phyloP scores from a whole-genome alignment of 2,888 invertebrate species.

The Protonemura montana region DNA sequence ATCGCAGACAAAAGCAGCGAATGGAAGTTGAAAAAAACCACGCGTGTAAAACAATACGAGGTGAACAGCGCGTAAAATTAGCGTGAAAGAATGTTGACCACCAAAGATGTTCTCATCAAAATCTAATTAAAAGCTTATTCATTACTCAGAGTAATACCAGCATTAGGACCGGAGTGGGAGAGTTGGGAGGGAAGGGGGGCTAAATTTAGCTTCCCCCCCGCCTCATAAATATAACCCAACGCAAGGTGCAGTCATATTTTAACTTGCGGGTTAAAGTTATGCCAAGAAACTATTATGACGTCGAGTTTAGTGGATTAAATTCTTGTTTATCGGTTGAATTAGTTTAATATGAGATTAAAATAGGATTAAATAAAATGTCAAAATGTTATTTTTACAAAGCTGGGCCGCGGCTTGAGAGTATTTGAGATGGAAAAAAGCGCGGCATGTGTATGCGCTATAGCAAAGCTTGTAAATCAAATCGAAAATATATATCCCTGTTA shows the following conservation, averaged over 20 bases:
- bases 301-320: slow-evolving; percentile 25
- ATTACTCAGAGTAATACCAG: slow-evolving; percentile 18
- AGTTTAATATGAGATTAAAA: slow-evolving; percentile 24
- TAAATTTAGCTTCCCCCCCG: neutral
- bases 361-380: slow-evolving; percentile 31
- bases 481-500: slow-evolving; percentile 23
- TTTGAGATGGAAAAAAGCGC: slow-evolving; percentile 8
- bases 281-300: slow-evolving; percentile 30
- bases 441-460: neutral
- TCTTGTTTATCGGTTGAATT: slow-evolving; percentile 34
- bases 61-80: slow-evolving; percentile 38
- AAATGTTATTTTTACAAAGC: slow-evolving; percentile 25
- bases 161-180: neutral
- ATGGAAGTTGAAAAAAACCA: neutral
- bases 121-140: slow-evolving; percentile 34
- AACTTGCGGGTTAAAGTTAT: neutral
- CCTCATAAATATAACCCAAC: too few species aligned
- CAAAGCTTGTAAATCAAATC: slow-evolving; percentile 15
- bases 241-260: neutral
- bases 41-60: slow-evolving; percentile 9
- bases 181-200: too few species aligned
- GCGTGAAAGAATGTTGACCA: slow-evolving; percentile 41
- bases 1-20: neutral
- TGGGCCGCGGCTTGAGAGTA: neutral
- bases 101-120: slow-evolving; percentile 18